Base-by-base conservation (phyloP, 2,797 vertebrate species). In the Astyanax mexicanus region DNA sequence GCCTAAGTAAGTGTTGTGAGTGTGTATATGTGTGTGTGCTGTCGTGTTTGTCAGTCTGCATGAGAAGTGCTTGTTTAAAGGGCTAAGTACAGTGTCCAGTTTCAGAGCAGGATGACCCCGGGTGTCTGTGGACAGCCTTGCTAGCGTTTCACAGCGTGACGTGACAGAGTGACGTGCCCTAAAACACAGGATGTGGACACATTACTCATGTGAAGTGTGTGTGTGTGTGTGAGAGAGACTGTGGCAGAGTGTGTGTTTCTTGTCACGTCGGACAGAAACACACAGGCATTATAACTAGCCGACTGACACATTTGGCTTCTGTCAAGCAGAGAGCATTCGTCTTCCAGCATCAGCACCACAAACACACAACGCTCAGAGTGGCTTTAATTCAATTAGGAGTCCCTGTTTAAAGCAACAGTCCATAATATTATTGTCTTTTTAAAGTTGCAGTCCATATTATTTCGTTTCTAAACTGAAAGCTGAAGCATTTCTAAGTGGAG, bases 91-190 rank as follows among this genome's bases (percentile, higher is more conserved):
- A 29, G 21, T 54, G 40, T 61, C 57, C 19, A 9, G 66, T 78
- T 78, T 81, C 71, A 65, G 75, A 74, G 27, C 37, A 4, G 51
- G 54, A 49, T 77, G 65, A 57, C 42, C 52, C 23, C 27, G 55
- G 54, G 35, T 74, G 68, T 64, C 60, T 74, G 60, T 21, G 27
- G 72, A 65, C 72, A 67, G 12, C 71, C 67, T 65, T 55, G 27
- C 49, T 35, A 70, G 23, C 40, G 19, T 68, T 61, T 74, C 72
- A 67, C 54, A 49, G 38, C 35, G 73, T 52, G 19, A 68, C 69
- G 55, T 75, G 66, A 32, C 29, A 2, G 29, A 32, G 29, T 32
- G 29, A 55, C 58, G 29, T 29, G 12, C n/a, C 35, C 42, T 13
- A 17, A 29, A 27, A 42, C 38, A 13, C 37, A 6, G 29, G 37